Base-by-base conservation (phyloP, 2,113 vertebrate species). In the Motacilla tschutschensis region DNA sequence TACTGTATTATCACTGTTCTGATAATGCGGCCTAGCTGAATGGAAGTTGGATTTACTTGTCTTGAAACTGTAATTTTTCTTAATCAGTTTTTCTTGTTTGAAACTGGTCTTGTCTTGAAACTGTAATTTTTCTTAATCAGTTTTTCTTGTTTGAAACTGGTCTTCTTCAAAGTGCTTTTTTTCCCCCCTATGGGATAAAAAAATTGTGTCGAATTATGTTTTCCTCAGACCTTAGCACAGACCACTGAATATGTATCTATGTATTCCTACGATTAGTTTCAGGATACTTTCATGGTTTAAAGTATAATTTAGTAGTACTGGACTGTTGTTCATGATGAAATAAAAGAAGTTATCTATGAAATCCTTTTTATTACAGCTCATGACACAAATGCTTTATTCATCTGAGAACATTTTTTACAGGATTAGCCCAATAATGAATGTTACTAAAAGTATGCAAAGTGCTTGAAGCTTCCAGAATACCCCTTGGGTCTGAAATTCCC, bases 131-230 rank as follows among this genome's bases (percentile, higher is more conserved):
- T 58, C 63, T 64, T 40, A 62, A 41, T 60, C 11, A 41, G 26
- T 43, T 83, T 87, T 47, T 64, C 35, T 88, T 47, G 16, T 76
- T 71, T 75, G 26, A 81, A 75, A 76, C 25, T 74, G 16, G 9
- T 70, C 54, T 77, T 89, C 44, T 25, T 91, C 43, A 76, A 48
- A 53, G 12, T 4, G 28, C 2, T 14, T 33, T 67, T n/a, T n/a
- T 62, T 48, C 12, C 26, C 8, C 20, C 12, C 0, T 0, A n/a
- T n/a, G 7, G 31, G 17, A 4, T 26, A 19, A 54, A 18, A 72
- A 72, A 72, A 58, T 36, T n/a, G 17, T 62, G 15, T 14, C 20
- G 11, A 65, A 57, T 47, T 31, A 4, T 29, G 12, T 47, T 83
- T 86, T 86, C n/a, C 16, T 79, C 75, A 40, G 36, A 38, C 22